Base-by-base conservation (phyloP, 2,113 vertebrate genomes). In the Pundamilia nyererei region DNA sequence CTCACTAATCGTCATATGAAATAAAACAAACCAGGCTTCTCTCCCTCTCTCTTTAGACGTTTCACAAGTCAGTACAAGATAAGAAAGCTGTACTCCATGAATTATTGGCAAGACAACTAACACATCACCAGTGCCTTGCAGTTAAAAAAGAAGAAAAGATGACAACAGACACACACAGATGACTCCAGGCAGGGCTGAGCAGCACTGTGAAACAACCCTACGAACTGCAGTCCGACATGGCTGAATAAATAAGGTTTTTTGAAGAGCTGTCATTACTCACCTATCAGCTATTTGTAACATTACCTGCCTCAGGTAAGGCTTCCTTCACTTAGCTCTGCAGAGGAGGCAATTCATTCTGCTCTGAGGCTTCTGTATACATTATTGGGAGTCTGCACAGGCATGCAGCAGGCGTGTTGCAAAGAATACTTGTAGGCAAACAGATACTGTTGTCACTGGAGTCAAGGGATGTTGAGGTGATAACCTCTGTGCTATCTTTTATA, bases 211-310 rank as follows among this genome's bases (percentile, higher is more conserved):
- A 83, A 90, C 79, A 82, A 33, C 80, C 65, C 79, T 90, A 86
- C 10, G 51, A 81, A 89, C 92, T 86, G 13, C 84, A 53, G 14
- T 60, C 72, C 4, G 38, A 80, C 89, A 89, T 54, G 85, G 82
- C 81, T 95, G 85, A 91, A 89, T 91, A 90, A 94, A 95, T 94
- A 94, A 42, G 70, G 60, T 77, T 68, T 60, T 51, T 77, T 90
- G 89, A 93, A 81, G 84, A 83, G 82, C 86, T 96, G 95, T 93
- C 94, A 95, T 96, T 94, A 96, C 94, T 96, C 96, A 96, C 51
- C 91, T 85, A 87, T 91, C 90, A 91, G 92, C 89, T 91, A 94
- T 95, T 83, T 93, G 91, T 93, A 94, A 89, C 85, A 89, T 81
- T 90, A 90, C 80, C 89, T 84, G 92, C 95, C 94, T 19, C 13